Evolutionary conservation across 2,888 invertebrate genomes (phyloP).

Genomic region (Macaria notata): DNA sequence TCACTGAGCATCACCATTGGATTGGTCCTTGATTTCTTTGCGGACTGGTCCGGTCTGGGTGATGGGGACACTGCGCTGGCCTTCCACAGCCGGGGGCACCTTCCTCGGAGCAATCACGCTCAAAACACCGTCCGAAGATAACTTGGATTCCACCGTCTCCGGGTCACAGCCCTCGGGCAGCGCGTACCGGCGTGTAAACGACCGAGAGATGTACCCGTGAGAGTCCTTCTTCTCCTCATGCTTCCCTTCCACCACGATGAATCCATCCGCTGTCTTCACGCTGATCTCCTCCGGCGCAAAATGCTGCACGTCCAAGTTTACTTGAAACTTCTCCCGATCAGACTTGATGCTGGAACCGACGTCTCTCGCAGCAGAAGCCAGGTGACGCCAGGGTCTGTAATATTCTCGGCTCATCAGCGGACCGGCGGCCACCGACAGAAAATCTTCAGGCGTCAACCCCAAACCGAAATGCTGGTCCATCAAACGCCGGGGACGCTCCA

Average conservation of each 20-base stretch:
- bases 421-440: constrained; percentile 52
- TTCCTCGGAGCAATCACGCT: constrained; percentile 84
- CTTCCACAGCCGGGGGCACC: constrained; percentile 56
- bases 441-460: constrained; percentile 73
- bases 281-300: constrained; percentile 88
- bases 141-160: constrained; percentile 85
- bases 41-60: constrained; percentile 83
- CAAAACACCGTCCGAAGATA: constrained; percentile 89
- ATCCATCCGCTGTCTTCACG: constrained; percentile 88
- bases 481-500: constrained; percentile 69
- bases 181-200: constrained; percentile 89
- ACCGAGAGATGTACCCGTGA: constrained; percentile 88
- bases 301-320: constrained; percentile 88
- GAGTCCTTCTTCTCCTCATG: constrained; percentile 90
- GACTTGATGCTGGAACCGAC: constrained; percentile 78
- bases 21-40: constrained; percentile 76
- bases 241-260: constrained; percentile 88
- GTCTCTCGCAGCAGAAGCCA: constrained; percentile 73
- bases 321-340: constrained; percentile 75
- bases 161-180: constrained; percentile 88
- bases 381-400: constrained; percentile 70
- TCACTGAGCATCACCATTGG: constrained; percentile 57
- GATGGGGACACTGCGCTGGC: constrained; percentile 82
- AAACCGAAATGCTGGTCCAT: constrained; percentile 81
- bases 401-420: constrained; percentile 58